A percentile compares a stretch with the other conserved stretches of the same genome.
phyloP scores from a whole-genome alignment of 2,888 invertebrate genomes.

The Saturnia japonica region DNA sequence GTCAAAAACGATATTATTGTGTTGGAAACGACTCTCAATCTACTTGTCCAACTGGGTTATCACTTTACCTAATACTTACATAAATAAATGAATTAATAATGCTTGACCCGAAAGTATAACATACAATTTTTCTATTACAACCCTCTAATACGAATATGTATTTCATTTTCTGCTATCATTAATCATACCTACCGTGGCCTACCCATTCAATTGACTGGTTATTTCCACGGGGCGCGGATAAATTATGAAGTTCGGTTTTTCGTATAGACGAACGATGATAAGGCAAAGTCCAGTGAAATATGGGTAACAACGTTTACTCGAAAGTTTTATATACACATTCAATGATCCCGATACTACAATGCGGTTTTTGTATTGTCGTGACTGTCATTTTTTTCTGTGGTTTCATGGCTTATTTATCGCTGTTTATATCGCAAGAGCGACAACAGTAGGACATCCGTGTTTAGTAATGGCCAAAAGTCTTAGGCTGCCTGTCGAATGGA shows the following conservation, averaged over 20 bases:
- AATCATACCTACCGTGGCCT: conserved; percentile 56
- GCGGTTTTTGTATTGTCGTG: conserved; percentile 21
- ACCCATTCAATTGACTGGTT: conserved; percentile 59
- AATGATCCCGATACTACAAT: conserved; percentile 11
- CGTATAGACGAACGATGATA: conserved; percentile 39
- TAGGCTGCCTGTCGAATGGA: no score
- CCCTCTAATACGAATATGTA: conserved; percentile 39
- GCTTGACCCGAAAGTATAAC: conserved; percentile 16
- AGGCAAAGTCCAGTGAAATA: conserved; percentile 35
- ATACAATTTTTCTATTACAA: conserved; percentile 28
- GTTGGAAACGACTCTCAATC: background rate
- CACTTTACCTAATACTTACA: conserved; percentile 10
- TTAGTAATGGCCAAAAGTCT: no score
- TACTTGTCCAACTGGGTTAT: background rate
- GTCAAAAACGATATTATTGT: background rate
- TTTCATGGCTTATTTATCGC: conserved; percentile 6
- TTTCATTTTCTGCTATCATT: conserved; percentile 53
- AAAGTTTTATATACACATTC: conserved; percentile 19
- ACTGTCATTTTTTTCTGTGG: conserved; percentile 14
- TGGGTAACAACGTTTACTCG: conserved; percentile 26
- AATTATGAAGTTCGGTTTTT: conserved; percentile 51
- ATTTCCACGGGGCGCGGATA: conserved; percentile 46
- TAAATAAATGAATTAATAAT: conserved; percentile 14
- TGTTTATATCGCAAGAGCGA: background rate
- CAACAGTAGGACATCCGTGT: no score